Base-by-base conservation (phyloP, 2,113 vertebrate species). In the Pipra filicauda region DNA sequence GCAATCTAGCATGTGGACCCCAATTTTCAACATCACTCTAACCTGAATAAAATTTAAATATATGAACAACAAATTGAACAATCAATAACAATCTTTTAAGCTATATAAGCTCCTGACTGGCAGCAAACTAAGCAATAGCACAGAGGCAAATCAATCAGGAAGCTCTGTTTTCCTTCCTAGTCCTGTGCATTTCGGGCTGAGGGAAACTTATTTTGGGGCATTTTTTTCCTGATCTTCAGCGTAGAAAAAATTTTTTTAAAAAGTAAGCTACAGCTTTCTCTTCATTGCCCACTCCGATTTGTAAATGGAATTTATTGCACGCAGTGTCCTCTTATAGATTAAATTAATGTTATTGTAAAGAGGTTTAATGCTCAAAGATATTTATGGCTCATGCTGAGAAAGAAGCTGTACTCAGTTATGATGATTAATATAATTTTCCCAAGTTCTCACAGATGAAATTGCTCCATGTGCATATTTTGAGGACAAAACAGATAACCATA, bases 271-370 rank as follows among this genome's bases (percentile, higher is more conserved):
- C 55, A 89, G 92, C 69, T 97, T 97, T 97, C 69, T 85, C 94
- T 94, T 95, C 73, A 83, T 91, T 97, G 94, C 94, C 92, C 96
- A 96, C 96, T 98, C 96, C 91, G 83, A 97, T 98, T 98, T 97
- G 94, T 93, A 98, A 98, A 97, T 96, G 83, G 96, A 97, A 98
- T 98, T 98, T 97, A 97, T 96, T 95, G 96, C 96, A 96, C 1
- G 33, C 92, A 93, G 91, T 96, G 91, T 95, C 94, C 96, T 97
- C 97, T 97, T 98, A 97, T 95, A 98, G 97, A 98, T 98, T 97
- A 98, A 97, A 97, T 98, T 97, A 97, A 97, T 97, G 95, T 97
- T 97, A 98, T 97, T 98, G 96, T 97, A 97, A 98, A 98, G 93
- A 97, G 96, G 93, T 97, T 97, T 96, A 98, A 97, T 97, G 95